These are phyloP conservation scores for Halocaridina rubra DNA, from an alignment of 2,888 invertebrate genomes.

Conservation along the genomic window DNA sequence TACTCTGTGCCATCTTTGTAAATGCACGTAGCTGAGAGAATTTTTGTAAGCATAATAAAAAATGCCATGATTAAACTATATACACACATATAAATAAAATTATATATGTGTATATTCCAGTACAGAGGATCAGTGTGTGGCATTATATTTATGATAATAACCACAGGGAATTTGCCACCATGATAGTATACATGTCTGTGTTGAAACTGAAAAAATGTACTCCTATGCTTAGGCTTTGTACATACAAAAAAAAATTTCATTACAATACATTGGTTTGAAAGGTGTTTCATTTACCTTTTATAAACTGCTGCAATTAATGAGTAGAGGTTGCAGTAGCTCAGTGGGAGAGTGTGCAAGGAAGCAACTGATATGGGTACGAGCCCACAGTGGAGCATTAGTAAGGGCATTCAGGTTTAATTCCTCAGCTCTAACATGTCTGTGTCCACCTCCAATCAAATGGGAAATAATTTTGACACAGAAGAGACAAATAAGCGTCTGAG, in stretches of 20 bases:
- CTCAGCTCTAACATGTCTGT: too few species aligned
- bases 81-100: neutral
- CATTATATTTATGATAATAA: neutral
- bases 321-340: too few species aligned
- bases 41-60: conserved; percentile 42
- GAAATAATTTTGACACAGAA: too few species aligned
- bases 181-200: conserved; percentile 6
- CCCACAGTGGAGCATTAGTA: too few species aligned
- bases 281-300: conserved; percentile 26
- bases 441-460: too few species aligned
- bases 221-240: conserved; percentile 5
- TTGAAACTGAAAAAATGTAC: neutral
- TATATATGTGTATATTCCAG: neutral
- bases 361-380: too few species aligned
- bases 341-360: too few species aligned
- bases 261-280: conserved; percentile 46
- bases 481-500: too few species aligned
- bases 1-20: conserved; percentile 41
- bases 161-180: neutral
- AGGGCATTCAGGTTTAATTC: too few species aligned
- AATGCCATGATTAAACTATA: conserved; percentile 12
- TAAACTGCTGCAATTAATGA: too few species aligned
- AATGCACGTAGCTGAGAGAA: conserved; percentile 42
- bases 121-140: conserved; percentile 3
- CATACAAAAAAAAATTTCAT: conserved; percentile 31